Percentiles rank a stretch among this genome's conserved stretches.
Evolutionary conservation across 2,797 vertebrate species (phyloP).

Genomic region (Valencia hispanica): DNA sequence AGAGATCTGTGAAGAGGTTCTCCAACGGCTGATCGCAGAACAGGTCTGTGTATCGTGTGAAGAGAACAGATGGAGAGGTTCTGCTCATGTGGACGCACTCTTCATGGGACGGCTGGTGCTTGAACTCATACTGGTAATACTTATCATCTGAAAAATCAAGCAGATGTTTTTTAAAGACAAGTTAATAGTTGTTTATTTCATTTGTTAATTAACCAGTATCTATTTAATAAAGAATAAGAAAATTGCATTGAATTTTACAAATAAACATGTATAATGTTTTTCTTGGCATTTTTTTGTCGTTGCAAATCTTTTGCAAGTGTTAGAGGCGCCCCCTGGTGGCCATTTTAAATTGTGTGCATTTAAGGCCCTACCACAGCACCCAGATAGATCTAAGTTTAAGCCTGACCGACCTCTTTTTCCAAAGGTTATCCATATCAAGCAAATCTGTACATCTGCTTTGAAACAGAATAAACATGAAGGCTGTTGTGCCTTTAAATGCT

Average conservation of each 20-base stretch:
- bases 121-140: constrained; percentile 92
- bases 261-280: neutral
- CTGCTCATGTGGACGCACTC: constrained; percentile 83
- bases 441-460: too few relatives aligned
- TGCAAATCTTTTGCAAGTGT: neutral
- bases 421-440: too few relatives aligned
- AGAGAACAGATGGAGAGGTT: constrained; percentile 83
- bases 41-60: constrained; percentile 84
- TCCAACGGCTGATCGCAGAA: constrained; percentile 82
- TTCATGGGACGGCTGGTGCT: constrained; percentile 87
- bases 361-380: neutral
- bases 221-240: neutral
- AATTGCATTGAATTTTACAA: neutral
- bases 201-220: neutral
- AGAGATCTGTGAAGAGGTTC: constrained; percentile 82
- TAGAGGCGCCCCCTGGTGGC: neutral
- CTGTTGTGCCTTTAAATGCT: neutral
- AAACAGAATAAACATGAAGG: neutral
- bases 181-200: neutral
- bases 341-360: neutral
- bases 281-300: too few relatives aligned
- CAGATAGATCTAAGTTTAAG: too few relatives aligned
- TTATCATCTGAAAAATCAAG: constrained; percentile 75
- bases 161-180: neutral
- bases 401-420: too few relatives aligned